A percentile compares a stretch with the other conserved stretches of the same genome.
These are phyloP conservation scores for Lobophora halterata DNA, from an alignment of 2,888 invertebrate species.

Conservation along the genomic window DNA sequence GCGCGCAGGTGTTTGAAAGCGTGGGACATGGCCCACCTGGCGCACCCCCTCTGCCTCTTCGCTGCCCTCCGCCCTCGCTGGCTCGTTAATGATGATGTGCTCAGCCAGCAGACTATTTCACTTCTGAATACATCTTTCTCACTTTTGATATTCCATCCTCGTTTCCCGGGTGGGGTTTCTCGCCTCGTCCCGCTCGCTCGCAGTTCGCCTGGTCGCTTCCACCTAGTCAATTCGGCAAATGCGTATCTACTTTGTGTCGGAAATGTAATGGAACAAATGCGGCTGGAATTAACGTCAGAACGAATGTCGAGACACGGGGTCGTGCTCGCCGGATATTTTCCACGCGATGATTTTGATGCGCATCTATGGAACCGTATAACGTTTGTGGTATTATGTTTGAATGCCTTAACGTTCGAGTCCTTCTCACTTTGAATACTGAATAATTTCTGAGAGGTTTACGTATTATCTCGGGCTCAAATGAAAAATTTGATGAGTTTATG, in stretches of 20 bases:
- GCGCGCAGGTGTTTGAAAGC: constrained; percentile 67
- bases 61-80: constrained; percentile 81
- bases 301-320: constrained; percentile 78
- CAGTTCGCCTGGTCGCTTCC: constrained; percentile 76
- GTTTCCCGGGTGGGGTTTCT: constrained; percentile 45
- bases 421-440: no score
- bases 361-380: constrained; percentile 65
- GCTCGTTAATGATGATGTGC: constrained; percentile 90
- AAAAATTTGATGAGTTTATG: no score
- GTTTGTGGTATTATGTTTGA: constrained; percentile 47
- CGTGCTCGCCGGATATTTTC: constrained; percentile 75
- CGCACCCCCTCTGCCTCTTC: constrained; percentile 81
- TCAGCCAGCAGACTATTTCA: constrained; percentile 88
- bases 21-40: constrained; percentile 82
- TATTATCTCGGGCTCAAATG: no score
- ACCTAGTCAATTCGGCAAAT: constrained; percentile 80
- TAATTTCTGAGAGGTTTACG: no score
- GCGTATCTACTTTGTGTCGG: constrained; percentile 81
- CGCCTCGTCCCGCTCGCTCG: constrained; percentile 57
- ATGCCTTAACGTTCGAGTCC: no score
- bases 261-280: constrained; percentile 82
- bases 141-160: constrained; percentile 74
- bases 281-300: constrained; percentile 79
- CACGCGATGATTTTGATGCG: constrained; percentile 76
- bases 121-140: constrained; percentile 84